A percentile compares a stretch with the other conserved stretches of the same genome.
Evolutionary conservation across 2,888 invertebrate genomes (phyloP).

Genomic region (Tenthredo notha): DNA sequence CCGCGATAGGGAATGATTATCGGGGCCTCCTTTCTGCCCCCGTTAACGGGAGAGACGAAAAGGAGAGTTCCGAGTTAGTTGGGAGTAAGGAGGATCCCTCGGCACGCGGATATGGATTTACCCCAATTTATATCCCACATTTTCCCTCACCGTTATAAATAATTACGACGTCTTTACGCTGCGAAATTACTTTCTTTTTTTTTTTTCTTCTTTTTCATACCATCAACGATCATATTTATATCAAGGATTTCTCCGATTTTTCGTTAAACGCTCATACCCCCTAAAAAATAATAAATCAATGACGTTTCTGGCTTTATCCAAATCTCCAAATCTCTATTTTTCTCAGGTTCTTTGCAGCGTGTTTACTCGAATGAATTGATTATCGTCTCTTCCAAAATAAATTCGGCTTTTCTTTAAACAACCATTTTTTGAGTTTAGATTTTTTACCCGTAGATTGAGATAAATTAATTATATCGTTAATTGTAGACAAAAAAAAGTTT

Average conservation of each 20-base stretch:
- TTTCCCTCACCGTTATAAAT: slow-evolving; percentile 19
- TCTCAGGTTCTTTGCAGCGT: background rate
- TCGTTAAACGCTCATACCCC: background rate
- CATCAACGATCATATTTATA: slow-evolving; percentile 19
- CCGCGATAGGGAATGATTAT: slow-evolving; percentile 37
- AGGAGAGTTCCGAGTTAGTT: background rate
- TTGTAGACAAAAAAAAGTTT: background rate
- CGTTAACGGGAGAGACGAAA: slow-evolving; percentile 9
- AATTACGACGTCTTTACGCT: slow-evolving; percentile 39
- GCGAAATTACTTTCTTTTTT: slow-evolving; percentile 11
- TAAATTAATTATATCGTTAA: background rate
- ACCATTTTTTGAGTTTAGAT: background rate
- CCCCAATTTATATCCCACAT: slow-evolving; percentile 27
- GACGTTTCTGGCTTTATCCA: background rate
- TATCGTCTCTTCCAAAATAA: background rate
- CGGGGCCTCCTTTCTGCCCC: background rate
- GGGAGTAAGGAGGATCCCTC: background rate
- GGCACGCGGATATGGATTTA: slow-evolving; percentile 26
- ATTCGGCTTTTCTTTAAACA: background rate
- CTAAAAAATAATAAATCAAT: background rate
- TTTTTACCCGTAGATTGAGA: background rate
- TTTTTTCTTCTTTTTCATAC: background rate
- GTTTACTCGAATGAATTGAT: background rate
- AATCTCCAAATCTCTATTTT: background rate
- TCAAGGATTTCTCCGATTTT: background rate